Evolutionary conservation across 2,113 vertebrate genomes (phyloP), one percentile per base, ranked within the genome.

Genomic region (Hystrix cristata): DNA sequence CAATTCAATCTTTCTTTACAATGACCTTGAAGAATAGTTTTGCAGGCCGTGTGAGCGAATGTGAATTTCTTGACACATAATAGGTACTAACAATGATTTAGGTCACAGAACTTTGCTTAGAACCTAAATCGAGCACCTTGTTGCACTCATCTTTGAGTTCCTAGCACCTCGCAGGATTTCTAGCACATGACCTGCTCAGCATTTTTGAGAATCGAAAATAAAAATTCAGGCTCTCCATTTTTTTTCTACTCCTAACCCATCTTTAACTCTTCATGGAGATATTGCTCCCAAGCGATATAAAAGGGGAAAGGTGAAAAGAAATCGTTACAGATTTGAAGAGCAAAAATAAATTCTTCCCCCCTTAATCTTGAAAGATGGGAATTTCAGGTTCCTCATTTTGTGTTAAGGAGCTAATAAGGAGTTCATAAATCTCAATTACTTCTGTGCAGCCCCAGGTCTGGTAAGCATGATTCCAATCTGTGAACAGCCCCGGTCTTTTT

Each of bases 351-450:
- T 95, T 85, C 87, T 90, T 80, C 59, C 62, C 90, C 59, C 60
- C 90, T 96, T 97, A 96, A 97, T 96, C 89, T 87, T 98, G 97
- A 97, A 88, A 95, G 95, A 96, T 96, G 95, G 80, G 94, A 95
- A 97, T 97, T 97, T 94, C 91, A 97, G 83, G 74, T 87, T 95
- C 55, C 90, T 95, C 95, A 92, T 94, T 97, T 98, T 92, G 87
- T 95, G 94, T 96, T 90, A 96, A 97, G 95, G 89, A 95, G 59
- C 90, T 95, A 98, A 96, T 97, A 95, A 97, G 89, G 48, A 97
- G 95, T 96, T 96, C 97, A 98, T 98, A 97, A 98, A 98, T 98
- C 97, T 98, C 96, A 97, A 95, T 98, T 92, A 96, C 89, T 81
- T 87, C 90, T 64, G 53, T 5, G 51, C 78, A 93, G 86, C 94